Percentiles rank a stretch among this genome's conserved stretches.
Conservation (phyloP, 2,888 invertebrate genomes). For the Itoplectis maculator region DNA sequence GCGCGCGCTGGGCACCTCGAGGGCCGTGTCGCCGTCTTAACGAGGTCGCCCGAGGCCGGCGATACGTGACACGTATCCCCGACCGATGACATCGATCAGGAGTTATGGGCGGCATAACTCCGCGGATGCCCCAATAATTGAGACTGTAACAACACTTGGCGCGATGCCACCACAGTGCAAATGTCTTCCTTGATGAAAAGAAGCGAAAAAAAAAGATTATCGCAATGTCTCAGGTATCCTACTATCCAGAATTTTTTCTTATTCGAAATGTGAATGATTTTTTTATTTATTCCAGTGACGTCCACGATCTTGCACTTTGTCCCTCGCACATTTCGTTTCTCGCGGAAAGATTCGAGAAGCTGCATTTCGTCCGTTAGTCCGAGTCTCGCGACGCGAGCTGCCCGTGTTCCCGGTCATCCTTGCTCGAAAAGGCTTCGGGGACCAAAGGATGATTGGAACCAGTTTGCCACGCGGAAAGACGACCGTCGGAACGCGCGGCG, state of each 20-base stretch:
- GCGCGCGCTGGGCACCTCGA: slow-evolving; percentile 65
- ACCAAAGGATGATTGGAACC: slow-evolving; percentile 38
- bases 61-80: slow-evolving; percentile 60
- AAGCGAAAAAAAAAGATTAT: no score
- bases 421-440: slow-evolving; percentile 21
- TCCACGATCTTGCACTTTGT: neutral
- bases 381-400: neutral
- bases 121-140: slow-evolving; percentile 13
- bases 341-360: slow-evolving; percentile 42
- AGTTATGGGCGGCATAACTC: slow-evolving; percentile 44
- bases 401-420: neutral
- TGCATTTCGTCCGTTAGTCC: slow-evolving; percentile 12
- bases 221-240: neutral
- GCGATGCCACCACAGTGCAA: neutral
- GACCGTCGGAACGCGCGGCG: neutral
- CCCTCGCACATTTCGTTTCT: slow-evolving; percentile 18
- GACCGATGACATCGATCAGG: slow-evolving; percentile 52
- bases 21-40: slow-evolving; percentile 64
- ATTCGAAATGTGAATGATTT: neutral
- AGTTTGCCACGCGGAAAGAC: slow-evolving; percentile 31
- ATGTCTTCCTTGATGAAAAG: neutral
- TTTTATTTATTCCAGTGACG: neutral
- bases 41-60: slow-evolving; percentile 59
- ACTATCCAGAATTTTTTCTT: neutral
- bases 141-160: slow-evolving; percentile 1